A percentile compares a stretch with the other conserved stretches of the same genome.
Evolutionary conservation across 2,113 vertebrate genomes (phyloP).

Genomic region (Heteronetta atricapilla): DNA sequence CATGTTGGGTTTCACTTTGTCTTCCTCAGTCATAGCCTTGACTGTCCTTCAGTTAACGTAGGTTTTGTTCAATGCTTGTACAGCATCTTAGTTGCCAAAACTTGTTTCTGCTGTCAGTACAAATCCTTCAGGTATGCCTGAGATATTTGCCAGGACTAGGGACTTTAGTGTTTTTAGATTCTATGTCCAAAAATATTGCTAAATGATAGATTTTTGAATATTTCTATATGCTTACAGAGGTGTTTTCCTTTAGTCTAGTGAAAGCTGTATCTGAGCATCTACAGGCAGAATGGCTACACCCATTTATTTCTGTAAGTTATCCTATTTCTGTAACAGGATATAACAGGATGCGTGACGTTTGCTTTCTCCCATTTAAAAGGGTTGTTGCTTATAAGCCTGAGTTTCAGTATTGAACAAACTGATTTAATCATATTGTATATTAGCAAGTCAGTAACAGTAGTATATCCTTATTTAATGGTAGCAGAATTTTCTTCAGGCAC

Average conservation of each 20-base stretch:
- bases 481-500: background rate
- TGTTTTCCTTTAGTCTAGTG: background rate
- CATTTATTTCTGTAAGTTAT: background rate
- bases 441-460: background rate
- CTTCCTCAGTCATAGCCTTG: background rate
- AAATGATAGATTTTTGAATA: background rate
- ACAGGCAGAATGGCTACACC: background rate
- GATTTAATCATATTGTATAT: background rate
- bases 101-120: background rate
- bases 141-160: background rate
- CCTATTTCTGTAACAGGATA: background rate
- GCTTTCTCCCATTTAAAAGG: background rate
- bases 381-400: background rate
- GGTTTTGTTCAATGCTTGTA: background rate
- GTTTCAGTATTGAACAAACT: background rate
- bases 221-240: background rate
- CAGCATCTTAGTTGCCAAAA: background rate
- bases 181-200: background rate
- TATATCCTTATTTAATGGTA: background rate
- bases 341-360: too few relatives aligned
- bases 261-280: background rate
- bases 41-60: background rate
- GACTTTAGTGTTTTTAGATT: background rate
- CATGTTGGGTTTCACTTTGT: background rate
- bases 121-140: background rate